Conservation (phyloP, 1,140 invertebrate genomes). For the Nautilus pompilius region DNA sequence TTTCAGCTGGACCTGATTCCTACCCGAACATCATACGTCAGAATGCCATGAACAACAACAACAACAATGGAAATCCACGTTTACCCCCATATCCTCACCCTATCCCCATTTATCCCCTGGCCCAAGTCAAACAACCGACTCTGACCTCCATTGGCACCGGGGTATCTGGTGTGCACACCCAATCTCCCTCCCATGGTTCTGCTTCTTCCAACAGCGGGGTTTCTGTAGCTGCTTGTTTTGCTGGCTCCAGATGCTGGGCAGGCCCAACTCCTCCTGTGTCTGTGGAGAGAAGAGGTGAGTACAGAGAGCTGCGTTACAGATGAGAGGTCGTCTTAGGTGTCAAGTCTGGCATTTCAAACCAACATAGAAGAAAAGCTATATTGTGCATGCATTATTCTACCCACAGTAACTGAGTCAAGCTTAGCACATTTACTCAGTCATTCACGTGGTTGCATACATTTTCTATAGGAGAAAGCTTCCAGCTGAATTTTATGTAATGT, state of each 20-base stretch:
- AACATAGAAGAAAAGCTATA: too few species aligned
- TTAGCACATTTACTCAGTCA: too few species aligned
- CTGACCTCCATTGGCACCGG: conserved; percentile 20
- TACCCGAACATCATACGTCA: conserved; percentile 71
- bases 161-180: conserved; percentile 48
- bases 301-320: too few species aligned
- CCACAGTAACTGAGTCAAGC: too few species aligned
- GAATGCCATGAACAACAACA: conserved; percentile 56
- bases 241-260: conserved; percentile 71
- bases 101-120: conserved; percentile 72
- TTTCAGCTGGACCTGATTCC: too few species aligned
- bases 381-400: too few species aligned
- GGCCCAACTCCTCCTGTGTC: conserved; percentile 56
- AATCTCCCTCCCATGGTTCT: conserved; percentile 45
- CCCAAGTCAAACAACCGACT: conserved; percentile 77
- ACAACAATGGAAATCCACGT: conserved; percentile 67
- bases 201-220: conserved; percentile 49
- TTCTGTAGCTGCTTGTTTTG: conserved; percentile 75
- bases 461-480: too few species aligned
- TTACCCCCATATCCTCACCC: conserved; percentile 86
- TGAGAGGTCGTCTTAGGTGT: too few species aligned
- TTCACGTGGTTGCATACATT: too few species aligned
- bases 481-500: too few species aligned
- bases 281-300: conserved; percentile 47
- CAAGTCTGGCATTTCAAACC: too few species aligned